A percentile compares a stretch with the other conserved stretches of the same genome.
phyloP scores from a whole-genome alignment of 2,888 invertebrate species.

The Drosophila colorata region DNA sequence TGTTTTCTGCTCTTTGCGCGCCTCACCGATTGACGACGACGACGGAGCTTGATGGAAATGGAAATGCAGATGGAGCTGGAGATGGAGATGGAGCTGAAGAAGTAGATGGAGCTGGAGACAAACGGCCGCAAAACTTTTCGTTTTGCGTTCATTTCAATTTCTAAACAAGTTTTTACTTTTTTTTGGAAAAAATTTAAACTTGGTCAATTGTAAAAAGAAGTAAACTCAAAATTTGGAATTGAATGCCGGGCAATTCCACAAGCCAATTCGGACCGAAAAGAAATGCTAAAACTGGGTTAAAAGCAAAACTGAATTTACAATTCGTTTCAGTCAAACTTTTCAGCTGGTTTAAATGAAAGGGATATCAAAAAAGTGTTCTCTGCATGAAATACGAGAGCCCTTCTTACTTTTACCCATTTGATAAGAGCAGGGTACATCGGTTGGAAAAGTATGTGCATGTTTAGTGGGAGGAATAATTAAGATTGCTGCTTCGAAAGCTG shows the following conservation, averaged over 20 bases:
- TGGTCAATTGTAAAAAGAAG: conserved; percentile 15
- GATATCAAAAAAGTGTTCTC: not conserved
- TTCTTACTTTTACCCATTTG: not conserved
- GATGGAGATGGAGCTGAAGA: conserved; percentile 5
- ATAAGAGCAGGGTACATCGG: not conserved
- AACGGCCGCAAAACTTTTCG: conserved; percentile 37
- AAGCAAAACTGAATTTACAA: conserved; percentile 14
- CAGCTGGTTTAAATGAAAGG: not conserved
- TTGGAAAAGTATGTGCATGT: not conserved
- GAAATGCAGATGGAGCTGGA: conserved; percentile 32
- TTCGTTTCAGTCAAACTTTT: not conserved
- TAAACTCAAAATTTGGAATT: conserved; percentile 11
- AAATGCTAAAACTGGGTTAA: conserved; percentile 6
- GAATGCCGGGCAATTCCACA: not conserved
- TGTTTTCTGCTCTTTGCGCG: conserved; percentile 70
- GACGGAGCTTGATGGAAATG: conserved; percentile 16
- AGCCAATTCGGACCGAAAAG: not conserved
- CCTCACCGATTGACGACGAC: conserved; percentile 32
- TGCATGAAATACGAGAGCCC: not conserved
- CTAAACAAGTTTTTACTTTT: conserved; percentile 4
- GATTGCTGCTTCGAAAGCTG: not conserved
- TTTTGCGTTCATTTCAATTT: conserved; percentile 43
- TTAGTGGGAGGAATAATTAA: no score
- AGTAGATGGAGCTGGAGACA: not conserved
- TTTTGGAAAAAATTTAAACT: conserved; percentile 19